A percentile compares a stretch with the other conserved stretches of the same genome.
phyloP scores from a whole-genome alignment of 2,113 vertebrate genomes.

The Lepidothrix coronata region DNA sequence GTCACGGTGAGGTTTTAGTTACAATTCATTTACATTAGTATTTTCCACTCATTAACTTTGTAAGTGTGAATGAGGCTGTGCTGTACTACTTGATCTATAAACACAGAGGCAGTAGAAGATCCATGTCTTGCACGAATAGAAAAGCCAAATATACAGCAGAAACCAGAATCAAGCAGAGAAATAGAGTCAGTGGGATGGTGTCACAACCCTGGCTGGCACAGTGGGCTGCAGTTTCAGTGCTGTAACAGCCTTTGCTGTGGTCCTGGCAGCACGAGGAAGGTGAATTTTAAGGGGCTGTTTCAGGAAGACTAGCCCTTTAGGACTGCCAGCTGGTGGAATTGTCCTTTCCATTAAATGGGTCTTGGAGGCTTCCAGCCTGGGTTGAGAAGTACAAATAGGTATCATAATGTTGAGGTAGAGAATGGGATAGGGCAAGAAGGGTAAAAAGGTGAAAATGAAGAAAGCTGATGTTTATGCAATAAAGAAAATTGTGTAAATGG shows the following conservation, averaged over 20 bases:
- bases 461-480: background rate
- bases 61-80: background rate
- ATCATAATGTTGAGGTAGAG: background rate
- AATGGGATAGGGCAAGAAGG: background rate
- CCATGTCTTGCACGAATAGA: background rate
- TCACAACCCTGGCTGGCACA: background rate
- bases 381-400: background rate
- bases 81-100: background rate
- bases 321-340: background rate
- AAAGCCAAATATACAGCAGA: background rate
- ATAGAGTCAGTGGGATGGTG: background rate
- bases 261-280: background rate
- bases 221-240: background rate
- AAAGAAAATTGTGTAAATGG: background rate
- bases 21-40: background rate
- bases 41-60: background rate
- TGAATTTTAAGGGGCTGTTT: background rate
- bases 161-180: background rate
- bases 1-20: background rate
- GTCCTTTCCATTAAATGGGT: background rate
- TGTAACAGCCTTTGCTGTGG: background rate
- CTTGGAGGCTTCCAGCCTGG: background rate
- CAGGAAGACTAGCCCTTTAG: fast-evolving
- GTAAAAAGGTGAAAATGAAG: background rate
- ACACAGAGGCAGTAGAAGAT: background rate